Evolutionary conservation across 2,888 invertebrate species (phyloP), one percentile per base, ranked within the genome.

Genomic region (Sussaba pulchella): DNA sequence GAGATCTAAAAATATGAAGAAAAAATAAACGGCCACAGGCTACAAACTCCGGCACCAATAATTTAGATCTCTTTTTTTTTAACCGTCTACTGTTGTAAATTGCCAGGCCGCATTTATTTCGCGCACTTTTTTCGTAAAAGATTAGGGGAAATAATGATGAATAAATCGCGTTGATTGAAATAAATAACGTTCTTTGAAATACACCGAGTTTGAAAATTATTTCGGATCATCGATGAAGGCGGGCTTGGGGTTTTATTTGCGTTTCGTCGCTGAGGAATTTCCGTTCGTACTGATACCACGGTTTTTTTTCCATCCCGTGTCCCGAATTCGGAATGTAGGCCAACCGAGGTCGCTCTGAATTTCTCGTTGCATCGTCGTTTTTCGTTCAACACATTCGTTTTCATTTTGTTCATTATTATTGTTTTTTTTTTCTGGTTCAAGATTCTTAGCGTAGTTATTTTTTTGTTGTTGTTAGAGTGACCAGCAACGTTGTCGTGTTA

Each of bases 1-100:
- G 76, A 73, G 81, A 75, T 85, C 90, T 90, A 90, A 89, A 90
- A 89, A 89, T 90, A 90, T 85, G 74, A 83, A 82, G 82, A 87
- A 90, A n/a, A 90, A 90, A 89, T 91, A 90, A 90, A 90, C 90
- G 87, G 85, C 86, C 85, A 86, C 90, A 89, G 90, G 90, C 90
- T 89, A 89, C 87, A 89, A 90, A 91, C 89, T 89, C 88, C 81
- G 85, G n/a, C 88, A 88, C 90, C 89, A 89, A 91, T 89, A 90
- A 89, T 80, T 47, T 61, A 6, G n/a, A 17, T 43, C 63, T 57
- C 26, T 43, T 57, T n/a, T 21, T n/a, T 19, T 41, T 14, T 50
- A 21, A 39, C 10, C 12, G 45, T n/a, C n/a, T 45, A n/a, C n/a
- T n/a, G n/a, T n/a, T n/a, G n/a, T n/a, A n/a, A n/a, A n/a, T n/a